A percentile compares a stretch with the other conserved stretches of the same genome.
Conservation (phyloP, 2,113 vertebrate species). For the Oncorhynchus nerka region DNA sequence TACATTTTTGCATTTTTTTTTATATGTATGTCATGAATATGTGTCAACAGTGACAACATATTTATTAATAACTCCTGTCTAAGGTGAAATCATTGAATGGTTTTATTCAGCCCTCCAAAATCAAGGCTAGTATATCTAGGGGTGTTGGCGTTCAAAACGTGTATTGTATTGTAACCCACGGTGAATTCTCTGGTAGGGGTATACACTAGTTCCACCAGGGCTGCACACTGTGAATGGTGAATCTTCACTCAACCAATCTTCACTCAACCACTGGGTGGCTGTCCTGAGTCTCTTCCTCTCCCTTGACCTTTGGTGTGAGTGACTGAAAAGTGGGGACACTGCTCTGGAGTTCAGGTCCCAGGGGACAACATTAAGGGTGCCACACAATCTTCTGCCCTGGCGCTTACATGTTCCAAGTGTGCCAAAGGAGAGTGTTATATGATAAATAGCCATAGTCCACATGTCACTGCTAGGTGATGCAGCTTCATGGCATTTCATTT, state of each 20-base stretch:
- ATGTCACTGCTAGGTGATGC: neutral
- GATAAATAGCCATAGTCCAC: slow-evolving; percentile 1
- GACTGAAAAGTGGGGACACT: neutral
- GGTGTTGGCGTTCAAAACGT: neutral
- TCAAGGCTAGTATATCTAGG: no score
- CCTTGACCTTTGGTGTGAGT: neutral
- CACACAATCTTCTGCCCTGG: slow-evolving; percentile 20
- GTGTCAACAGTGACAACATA: neutral
- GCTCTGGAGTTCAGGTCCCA: neutral
- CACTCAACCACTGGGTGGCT: slow-evolving; percentile 13
- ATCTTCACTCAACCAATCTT: neutral
- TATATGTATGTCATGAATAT: neutral
- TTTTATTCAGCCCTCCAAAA: no score
- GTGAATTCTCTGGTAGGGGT: neutral
- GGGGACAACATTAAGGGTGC: neutral
- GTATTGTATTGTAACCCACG: neutral
- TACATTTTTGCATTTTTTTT: neutral
- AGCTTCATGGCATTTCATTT: slow-evolving; percentile 7
- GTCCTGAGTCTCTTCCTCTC: neutral
- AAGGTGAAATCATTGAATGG: no score
- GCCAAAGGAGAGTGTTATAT: neutral
- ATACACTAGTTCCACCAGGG: neutral
- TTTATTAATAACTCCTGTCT: no score
- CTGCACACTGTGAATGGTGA: neutral
- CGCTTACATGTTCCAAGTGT: neutral